Evolutionary conservation across 2,888 invertebrate species (phyloP).

Genomic region (Sthenelais limicola): DNA sequence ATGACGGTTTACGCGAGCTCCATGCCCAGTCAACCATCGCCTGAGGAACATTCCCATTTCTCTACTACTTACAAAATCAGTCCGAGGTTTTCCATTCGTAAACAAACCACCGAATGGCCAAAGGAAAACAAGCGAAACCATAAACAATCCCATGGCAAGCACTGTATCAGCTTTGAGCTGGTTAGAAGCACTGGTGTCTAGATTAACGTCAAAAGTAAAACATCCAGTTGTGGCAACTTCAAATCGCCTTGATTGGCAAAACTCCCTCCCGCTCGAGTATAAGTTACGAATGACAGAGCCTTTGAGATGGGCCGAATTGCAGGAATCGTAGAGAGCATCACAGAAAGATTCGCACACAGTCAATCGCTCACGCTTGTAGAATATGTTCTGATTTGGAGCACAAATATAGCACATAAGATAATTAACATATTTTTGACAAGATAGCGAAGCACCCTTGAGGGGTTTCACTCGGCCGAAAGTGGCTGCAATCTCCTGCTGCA

Average conservation of each 20-base stretch:
- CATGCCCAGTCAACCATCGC: no score
- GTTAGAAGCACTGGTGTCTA: slow-evolving; percentile 25
- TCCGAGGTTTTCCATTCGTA: no score
- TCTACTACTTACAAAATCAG: no score
- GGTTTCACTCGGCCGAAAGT: slow-evolving; percentile 72
- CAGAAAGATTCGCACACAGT: slow-evolving; percentile 72
- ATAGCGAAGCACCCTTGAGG: slow-evolving; percentile 68
- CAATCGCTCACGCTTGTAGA: slow-evolving; percentile 68
- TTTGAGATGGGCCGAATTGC: slow-evolving; percentile 69
- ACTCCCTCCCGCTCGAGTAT: slow-evolving; percentile 67
- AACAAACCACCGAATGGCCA: no score
- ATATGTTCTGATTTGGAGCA: slow-evolving; percentile 69
- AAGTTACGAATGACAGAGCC: slow-evolving; percentile 68
- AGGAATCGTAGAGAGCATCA: slow-evolving; percentile 68
- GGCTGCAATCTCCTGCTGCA: slow-evolving; percentile 71
- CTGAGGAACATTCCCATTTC: no score
- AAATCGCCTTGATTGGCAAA: slow-evolving; percentile 69
- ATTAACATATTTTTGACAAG: slow-evolving; percentile 71
- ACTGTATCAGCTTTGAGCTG: neutral
- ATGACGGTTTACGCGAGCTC: no score
- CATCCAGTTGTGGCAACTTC: slow-evolving; percentile 64
- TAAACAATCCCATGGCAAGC: no score
- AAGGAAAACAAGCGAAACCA: no score
- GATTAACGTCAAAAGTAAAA: slow-evolving; percentile 59
- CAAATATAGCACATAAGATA: slow-evolving; percentile 73